phyloP scores from a whole-genome alignment of 1,140 invertebrate genomes.

The Zaprionus africanus region DNA sequence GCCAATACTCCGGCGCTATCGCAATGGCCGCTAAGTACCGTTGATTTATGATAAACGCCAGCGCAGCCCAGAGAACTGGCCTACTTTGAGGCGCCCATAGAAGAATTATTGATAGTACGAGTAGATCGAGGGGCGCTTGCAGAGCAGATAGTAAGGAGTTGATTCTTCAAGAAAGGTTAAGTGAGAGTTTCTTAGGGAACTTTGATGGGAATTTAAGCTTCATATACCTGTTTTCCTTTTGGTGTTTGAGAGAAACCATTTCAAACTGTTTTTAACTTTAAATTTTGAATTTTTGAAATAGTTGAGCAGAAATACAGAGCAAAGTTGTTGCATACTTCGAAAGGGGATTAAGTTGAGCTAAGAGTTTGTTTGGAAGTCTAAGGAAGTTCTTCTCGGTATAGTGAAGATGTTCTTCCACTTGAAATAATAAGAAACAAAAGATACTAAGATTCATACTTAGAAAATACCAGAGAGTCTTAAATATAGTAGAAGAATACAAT shows the following conservation, averaged over 20 bases:
- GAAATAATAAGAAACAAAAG: no score
- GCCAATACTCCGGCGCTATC: constrained; percentile 47
- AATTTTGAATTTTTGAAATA: neutral
- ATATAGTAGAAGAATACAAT: no score
- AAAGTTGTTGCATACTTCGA: neutral
- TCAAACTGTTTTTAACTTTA: neutral
- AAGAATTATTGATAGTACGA: neutral
- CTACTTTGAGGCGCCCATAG: constrained; percentile 35
- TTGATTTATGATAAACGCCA: constrained; percentile 35
- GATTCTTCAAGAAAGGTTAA: neutral
- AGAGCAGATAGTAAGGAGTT: neutral
- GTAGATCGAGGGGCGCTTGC: neutral
- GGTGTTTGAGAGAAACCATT: neutral
- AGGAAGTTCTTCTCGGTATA: neutral
- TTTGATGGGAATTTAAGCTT: no score
- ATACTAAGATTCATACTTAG: no score
- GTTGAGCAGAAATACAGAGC: neutral
- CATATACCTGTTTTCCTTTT: no score
- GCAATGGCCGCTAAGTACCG: constrained; percentile 33
- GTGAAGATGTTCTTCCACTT: no score
- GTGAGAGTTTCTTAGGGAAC: no score
- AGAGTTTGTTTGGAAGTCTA: neutral
- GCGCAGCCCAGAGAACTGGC: constrained; percentile 25
- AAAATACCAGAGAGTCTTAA: no score
- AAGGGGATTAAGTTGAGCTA: neutral